Evolutionary conservation across 2,113 vertebrate genomes (phyloP), one percentile per base, ranked within the genome.

Genomic region (Tautogolabrus adspersus): DNA sequence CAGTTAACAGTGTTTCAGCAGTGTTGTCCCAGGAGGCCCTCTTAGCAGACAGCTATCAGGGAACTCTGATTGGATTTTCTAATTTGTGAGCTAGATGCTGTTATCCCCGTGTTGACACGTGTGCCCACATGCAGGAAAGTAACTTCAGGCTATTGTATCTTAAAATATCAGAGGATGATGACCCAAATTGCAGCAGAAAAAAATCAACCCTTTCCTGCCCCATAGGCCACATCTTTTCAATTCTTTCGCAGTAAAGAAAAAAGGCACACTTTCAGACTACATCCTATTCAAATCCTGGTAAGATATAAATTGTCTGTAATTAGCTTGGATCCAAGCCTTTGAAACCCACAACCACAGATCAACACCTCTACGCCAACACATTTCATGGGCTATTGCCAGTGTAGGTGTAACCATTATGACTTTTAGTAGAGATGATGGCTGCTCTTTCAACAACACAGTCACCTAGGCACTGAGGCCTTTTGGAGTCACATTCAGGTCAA

Each of bases 31-130:
- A 37, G 21, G 77, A 79, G 88, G 68, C 30, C 19, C 18, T 58
- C 58, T 21, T 54, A 72, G 80, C 71, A 71, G 78, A 69, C 71
- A 38, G 72, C 77, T 75, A 77, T 64, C 79, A 72, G 10, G 6
- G 21, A 80, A 8, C 67, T 68, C 57, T 68, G 78, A 88, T 86
- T 87, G 77, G 69, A 82, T 87, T 84, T 77, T 56, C 78, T 85
- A 40, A 85, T 82, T 75, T 56, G n/a, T 13, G 21, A 69, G 66
- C 80, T 10, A 67, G 61, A 58, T 63, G 63, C 49, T 51, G 40
- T 65, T 66, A 47, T 34, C 21, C 56, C 56, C 0, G 40, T 21
- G 70, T 82, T 59, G 70, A 82, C 86, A 83, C 71, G 10, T 46
- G 62, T 44, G 58, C 44, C 38, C 65, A 38, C 86, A 75, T 13